Conservation (phyloP, 2,888 invertebrate genomes). For the Emmelina monodactyla region DNA sequence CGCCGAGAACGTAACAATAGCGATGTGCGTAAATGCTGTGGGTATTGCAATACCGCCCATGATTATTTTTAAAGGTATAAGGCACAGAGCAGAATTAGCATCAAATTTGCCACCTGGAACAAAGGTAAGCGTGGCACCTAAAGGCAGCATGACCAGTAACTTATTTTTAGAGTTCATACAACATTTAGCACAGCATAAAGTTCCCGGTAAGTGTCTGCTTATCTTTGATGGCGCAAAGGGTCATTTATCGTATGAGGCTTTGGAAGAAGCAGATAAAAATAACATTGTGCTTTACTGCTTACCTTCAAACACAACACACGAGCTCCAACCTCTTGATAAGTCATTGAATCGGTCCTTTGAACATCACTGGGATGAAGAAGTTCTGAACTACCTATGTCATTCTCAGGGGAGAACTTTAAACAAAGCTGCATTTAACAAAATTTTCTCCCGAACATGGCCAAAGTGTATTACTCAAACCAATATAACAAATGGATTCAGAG, state of each 20-base stretch:
- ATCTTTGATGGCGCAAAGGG: constrained; percentile 15
- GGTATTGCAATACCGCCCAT: constrained; percentile 14
- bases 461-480: constrained; percentile 15
- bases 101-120: constrained; percentile 14
- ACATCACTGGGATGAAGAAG: constrained; percentile 11
- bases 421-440: constrained; percentile 14
- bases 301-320: constrained; percentile 12
- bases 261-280: constrained; percentile 15
- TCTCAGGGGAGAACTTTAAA: constrained; percentile 8
- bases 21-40: constrained; percentile 14
- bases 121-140: constrained; percentile 11
- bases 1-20: constrained; percentile 15
- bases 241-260: constrained; percentile 11
- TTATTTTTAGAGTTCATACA: constrained; percentile 13
- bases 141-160: constrained; percentile 3
- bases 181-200: constrained; percentile 9
- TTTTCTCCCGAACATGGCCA: constrained; percentile 12
- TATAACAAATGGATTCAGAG: constrained; percentile 10
- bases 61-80: constrained; percentile 12
- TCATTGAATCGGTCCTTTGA: constrained; percentile 12
- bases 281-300: constrained; percentile 11
- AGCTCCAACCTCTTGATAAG: constrained; percentile 12
- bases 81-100: constrained; percentile 11
- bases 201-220: constrained; percentile 11
- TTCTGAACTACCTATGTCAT: constrained; percentile 7